A percentile compares a stretch with the other conserved stretches of the same genome.
Conservation (phyloP, 2,113 vertebrate species). For the Strix uralensis region DNA sequence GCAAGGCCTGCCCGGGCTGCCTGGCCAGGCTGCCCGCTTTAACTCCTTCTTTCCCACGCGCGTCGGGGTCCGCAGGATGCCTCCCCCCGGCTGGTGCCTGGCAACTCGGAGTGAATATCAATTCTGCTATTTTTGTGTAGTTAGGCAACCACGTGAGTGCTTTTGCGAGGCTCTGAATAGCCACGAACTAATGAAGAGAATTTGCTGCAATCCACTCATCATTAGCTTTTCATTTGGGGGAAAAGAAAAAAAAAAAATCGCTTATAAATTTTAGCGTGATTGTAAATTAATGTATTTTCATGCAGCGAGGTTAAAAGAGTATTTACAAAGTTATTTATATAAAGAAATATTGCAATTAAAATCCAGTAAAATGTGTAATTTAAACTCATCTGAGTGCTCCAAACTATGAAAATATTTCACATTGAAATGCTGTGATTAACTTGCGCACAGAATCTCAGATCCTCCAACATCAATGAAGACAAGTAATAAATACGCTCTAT, state of each 20-base stretch:
- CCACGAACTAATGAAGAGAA: background rate
- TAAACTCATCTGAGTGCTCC: background rate
- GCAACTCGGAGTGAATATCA: conserved; percentile 10
- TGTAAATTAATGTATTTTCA: background rate
- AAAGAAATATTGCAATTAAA: background rate
- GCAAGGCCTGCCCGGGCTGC: background rate
- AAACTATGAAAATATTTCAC: background rate
- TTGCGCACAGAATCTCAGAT: background rate
- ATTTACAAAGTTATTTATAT: background rate
- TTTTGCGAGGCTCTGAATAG: background rate
- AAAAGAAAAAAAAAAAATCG: too few species aligned
- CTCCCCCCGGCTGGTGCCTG: background rate
- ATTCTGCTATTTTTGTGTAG: background rate
- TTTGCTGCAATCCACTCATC: conserved; percentile 1
- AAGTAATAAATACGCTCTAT: background rate
- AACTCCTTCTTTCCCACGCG: conserved; percentile 2
- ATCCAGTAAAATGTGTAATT: background rate
- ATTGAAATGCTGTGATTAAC: background rate
- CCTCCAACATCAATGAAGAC: background rate
- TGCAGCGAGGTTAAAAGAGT: background rate
- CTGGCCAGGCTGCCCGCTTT: background rate
- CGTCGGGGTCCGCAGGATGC: background rate
- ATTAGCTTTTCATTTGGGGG: background rate
- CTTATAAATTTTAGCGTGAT: background rate
- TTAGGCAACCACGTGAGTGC: background rate